Percentiles rank a stretch among this genome's conserved stretches.
phyloP scores from a whole-genome alignment of 2,113 vertebrate species.

The Ciconia maguari region DNA sequence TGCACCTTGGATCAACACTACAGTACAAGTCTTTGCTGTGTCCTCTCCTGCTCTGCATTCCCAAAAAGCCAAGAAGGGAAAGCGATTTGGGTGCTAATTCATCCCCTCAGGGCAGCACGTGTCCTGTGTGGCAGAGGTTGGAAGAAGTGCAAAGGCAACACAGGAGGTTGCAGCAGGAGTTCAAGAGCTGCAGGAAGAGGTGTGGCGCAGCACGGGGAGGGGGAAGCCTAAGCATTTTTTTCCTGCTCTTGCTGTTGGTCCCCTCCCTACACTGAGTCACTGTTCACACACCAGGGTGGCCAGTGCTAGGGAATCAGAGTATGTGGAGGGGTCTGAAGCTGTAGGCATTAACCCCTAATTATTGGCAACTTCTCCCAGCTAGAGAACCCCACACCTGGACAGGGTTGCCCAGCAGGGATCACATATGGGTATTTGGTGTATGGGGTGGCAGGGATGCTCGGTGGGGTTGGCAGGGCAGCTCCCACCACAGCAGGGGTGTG shows the following conservation, averaged over 20 bases:
- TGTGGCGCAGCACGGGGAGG: not conserved
- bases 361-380: not conserved
- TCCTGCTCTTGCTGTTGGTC: not conserved
- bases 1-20: not conserved
- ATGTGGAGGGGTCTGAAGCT: not conserved
- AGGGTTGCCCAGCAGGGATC: not conserved
- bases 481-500: not conserved
- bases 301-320: not conserved
- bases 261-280: constrained; percentile 18
- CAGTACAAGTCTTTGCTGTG: not conserved
- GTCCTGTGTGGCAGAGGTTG: not conserved
- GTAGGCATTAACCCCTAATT: not conserved
- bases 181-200: not conserved
- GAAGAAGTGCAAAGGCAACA: not conserved
- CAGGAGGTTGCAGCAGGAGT: not conserved
- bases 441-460: not conserved
- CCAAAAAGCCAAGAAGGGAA: not conserved
- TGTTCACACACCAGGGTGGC: not conserved
- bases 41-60: not conserved
- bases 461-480: not conserved
- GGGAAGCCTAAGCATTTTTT: not conserved
- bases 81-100: not conserved
- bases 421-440: accelerated
- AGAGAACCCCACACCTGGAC: not conserved
- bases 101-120: not conserved